Evolutionary conservation across 2,797 vertebrate genomes (phyloP), one percentile per base, ranked within the genome.

Genomic region (Myotis vivesi): DNA sequence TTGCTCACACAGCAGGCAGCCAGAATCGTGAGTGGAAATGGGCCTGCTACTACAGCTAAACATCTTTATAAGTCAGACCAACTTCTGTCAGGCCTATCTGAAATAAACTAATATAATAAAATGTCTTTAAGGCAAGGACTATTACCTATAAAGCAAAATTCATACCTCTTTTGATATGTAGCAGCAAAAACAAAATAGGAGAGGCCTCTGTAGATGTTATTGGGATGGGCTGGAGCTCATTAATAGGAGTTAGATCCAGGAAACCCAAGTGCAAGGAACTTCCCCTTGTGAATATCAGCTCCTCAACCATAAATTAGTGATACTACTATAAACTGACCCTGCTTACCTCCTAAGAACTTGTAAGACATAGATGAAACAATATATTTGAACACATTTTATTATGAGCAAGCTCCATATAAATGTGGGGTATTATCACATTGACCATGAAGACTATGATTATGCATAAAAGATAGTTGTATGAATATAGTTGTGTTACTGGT

Each of bases 1-100:
- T 91, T 83, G 97, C 95, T 92, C 89, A 81, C 28, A 57, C 69
- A 72, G 33, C 75, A 94, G 94, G 46, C 64, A 30, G 6, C 8
- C 77, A 46, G 33, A 38, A 83, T 55, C 41, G 0, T 82, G 87
- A 87, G 46, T 46, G 44, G 83, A 89, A 77, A 87, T 68, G 44
- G 62, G 64, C 19, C 68, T 73, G 33, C 30, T 66, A 22, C 71
- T 19, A 82, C 33, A 20, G 55, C 71, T 76, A 59, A 90, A 95
- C 2, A 13, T 68, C 28, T 11, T 49, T 92, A 33, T 41, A 59
- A 88, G 57, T 59, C 84, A 75, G 20, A 25, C 8, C 36, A 23
- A 75, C 64, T 68, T 71, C 87, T 81, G 10, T 55, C 33, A 80
- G 91, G 57, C 15, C 10, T 5, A 51, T 33, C 36, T 76, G 41